Evolutionary conservation across 2,888 invertebrate genomes (phyloP).

Genomic region (Drosophila ezoana): DNA sequence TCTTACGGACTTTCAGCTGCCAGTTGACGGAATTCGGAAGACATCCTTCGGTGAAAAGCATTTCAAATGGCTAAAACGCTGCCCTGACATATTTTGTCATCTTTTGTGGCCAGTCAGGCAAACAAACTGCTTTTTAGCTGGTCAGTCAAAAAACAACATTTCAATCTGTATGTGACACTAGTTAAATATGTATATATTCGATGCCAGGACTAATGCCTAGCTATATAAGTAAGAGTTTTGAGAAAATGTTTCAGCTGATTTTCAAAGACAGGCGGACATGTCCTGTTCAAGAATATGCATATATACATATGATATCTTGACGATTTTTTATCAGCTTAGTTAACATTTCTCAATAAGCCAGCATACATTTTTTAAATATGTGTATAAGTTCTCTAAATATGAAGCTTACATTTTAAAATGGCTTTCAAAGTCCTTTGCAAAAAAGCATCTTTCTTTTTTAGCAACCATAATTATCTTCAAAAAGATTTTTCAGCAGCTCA

Average conservation of each 20-base stretch:
- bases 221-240: background rate
- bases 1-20: constrained; percentile 31
- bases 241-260: background rate
- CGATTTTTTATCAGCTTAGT: too few relatives aligned
- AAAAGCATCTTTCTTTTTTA: too few relatives aligned
- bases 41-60: constrained; percentile 46
- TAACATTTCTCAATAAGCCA: too few relatives aligned
- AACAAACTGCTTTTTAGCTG: constrained; percentile 28
- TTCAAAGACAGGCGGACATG: too few relatives aligned
- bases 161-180: background rate
- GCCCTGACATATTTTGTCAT: constrained; percentile 51
- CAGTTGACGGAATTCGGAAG: constrained; percentile 41
- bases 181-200: background rate
- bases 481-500: too few relatives aligned
- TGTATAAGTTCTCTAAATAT: too few relatives aligned
- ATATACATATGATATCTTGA: too few relatives aligned
- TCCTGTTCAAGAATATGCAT: too few relatives aligned
- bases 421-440: too few relatives aligned
- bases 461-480: too few relatives aligned
- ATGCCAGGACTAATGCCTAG: background rate
- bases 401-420: too few relatives aligned
- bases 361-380: too few relatives aligned
- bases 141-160: background rate
- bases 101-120: constrained; percentile 47
- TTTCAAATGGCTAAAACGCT: constrained; percentile 48